phyloP scores from a whole-genome alignment of 2,888 invertebrate species.

The Dynastes grantii region DNA sequence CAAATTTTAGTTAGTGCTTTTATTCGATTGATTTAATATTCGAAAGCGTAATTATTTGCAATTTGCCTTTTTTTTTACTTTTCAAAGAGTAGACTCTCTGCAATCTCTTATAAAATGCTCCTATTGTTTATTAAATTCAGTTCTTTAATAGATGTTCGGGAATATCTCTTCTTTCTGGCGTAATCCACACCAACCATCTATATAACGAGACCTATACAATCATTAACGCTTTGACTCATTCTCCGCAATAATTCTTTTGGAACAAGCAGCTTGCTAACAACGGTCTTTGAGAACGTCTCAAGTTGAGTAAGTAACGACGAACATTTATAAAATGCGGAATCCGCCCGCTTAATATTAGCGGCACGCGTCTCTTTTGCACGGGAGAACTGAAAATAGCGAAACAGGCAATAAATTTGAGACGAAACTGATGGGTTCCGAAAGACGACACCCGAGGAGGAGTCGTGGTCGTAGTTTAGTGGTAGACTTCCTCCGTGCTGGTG shows the following conservation, averaged over 20 bases:
- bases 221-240: not conserved
- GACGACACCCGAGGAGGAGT: not conserved
- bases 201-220: not conserved
- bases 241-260: slow-evolving; percentile 12
- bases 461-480: not conserved
- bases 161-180: too few relatives aligned
- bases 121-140: too few relatives aligned
- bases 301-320: slow-evolving; percentile 2
- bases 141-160: too few relatives aligned
- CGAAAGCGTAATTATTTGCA: too few relatives aligned
- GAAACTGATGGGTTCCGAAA: not conserved
- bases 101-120: too few relatives aligned
- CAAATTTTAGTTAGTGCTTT: too few relatives aligned
- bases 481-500: slow-evolving; percentile 4
- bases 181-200: too few relatives aligned
- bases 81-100: too few relatives aligned
- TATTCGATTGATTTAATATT: too few relatives aligned
- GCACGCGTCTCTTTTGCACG: not conserved
- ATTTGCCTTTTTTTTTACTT: too few relatives aligned
- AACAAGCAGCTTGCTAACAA: not conserved
- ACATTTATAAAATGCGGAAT: slow-evolving; percentile 12
- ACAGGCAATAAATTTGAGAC: slow-evolving; percentile 2
- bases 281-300: not conserved
- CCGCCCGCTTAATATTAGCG: slow-evolving; percentile 6
- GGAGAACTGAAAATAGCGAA: slow-evolving; percentile 4